Conservation (phyloP, 1,140 invertebrate species). For the Whitmania pigra region DNA sequence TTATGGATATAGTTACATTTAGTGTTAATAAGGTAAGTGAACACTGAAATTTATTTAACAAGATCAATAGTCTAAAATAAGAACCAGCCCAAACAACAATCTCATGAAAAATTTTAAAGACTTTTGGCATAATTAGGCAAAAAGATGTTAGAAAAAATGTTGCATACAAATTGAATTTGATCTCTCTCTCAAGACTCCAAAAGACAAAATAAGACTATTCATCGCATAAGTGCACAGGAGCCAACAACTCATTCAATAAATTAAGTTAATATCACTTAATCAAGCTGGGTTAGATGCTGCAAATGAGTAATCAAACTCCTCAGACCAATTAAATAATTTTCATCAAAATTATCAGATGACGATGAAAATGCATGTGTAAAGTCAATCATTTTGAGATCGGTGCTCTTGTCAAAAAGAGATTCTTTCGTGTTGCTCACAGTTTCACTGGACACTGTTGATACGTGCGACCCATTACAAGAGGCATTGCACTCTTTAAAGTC, state of each 20-base stretch:
- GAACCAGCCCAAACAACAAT: too few relatives aligned
- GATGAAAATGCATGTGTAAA: constrained; percentile 15
- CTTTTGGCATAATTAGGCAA: too few relatives aligned
- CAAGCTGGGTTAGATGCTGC: neutral
- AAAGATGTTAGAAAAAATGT: too few relatives aligned
- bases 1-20: too few relatives aligned
- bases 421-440: neutral
- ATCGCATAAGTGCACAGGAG: neutral
- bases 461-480: neutral
- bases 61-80: too few relatives aligned
- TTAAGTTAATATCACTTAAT: neutral
- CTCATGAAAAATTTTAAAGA: too few relatives aligned
- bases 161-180: too few relatives aligned
- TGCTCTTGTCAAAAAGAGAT: neutral
- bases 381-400: constrained; percentile 14
- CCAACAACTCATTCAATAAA: neutral
- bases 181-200: neutral
- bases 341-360: neutral
- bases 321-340: constrained; percentile 16
- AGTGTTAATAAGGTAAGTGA: too few relatives aligned
- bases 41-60: too few relatives aligned
- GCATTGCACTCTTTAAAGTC: neutral
- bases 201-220: neutral
- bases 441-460: neutral
- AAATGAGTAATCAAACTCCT: constrained; percentile 12